Evolutionary conservation across 2,888 invertebrate species (phyloP), one percentile per base, ranked within the genome.

Genomic region (Calameuta idolon): DNA sequence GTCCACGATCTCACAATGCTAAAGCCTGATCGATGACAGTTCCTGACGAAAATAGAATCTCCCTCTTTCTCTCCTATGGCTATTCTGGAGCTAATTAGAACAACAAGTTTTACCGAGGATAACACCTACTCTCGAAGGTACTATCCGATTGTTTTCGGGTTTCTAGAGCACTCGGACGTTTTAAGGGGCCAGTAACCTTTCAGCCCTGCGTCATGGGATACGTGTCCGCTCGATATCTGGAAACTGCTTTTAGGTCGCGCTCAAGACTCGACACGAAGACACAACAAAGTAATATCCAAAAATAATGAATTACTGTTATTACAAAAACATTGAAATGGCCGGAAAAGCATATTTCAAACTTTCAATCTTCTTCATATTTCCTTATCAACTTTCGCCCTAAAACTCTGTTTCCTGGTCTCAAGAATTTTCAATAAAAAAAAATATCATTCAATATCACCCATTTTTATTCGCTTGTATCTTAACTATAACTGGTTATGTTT

Each of bases 181-280:
- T 83, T 85, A 80, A 84, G 84, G 82, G 86, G 84, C 84, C 85
- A 84, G 76, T 78, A 79, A 82, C 86, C 85, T 84, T 79, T 79
- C 80, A 75, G 69, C 69, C 79, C 79, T 77, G 76, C 81, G 79
- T 81, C 81, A 81, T 79, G 34, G 37, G 40, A 75, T 73, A 69
- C 74, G 78, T 79, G 76, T 34, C 75, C 84, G 86, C 79, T 85
- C 86, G 84, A 85, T 86, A 85, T 83, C 84, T 73, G 80, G 81
- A 81, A 83, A 85, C 84, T 81, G 85, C 80, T 84, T 81, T 85
- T 83, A 82, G 82, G 84, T 83, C 83, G 81, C 31, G 74, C 79
- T 79, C 80, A 55, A 75, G 77, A 82, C 81, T 80, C 23, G 9
- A 55, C 23, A 23, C 23, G 15, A 55, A 55, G 55, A 23, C 15